Evolutionary conservation across 2,888 invertebrate species (phyloP), one percentile per base, ranked within the genome.

Genomic region (Eugnorisma glareosa): DNA sequence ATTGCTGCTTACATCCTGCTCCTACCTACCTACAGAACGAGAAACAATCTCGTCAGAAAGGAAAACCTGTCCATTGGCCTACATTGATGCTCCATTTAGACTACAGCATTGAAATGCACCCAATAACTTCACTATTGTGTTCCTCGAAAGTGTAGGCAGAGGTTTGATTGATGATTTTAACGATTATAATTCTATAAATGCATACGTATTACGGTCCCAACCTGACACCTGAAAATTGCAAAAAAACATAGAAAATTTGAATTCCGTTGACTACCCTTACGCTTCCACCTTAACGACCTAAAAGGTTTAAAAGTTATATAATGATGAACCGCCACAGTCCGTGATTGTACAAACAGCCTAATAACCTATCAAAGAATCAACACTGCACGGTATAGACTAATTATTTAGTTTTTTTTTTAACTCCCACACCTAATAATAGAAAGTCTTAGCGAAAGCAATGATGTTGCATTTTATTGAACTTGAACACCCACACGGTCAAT

Each of bases 401-500:
- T 81, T 74, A 74, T 8, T 31, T 57, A 37, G 21, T 37, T 81
- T 84, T 75, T 75, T 73, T 68, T 73, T 68, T 18, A 51, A 78
- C 77, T 80, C 87, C 80, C 78, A 83, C 83, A 79, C 76, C 61
- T 76, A 11, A 74, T 61, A 80, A 84, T 75, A 84, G 88, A 86
- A 82, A 87, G 82, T 80, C n/a, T 63, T 69, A 35, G 88, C 81
- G 86, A 88, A 87, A 86, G 89, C 51, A 74, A 82, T 84, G 87
- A 88, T 79, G 70, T n/a, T 69, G 83, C 83, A 84, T n/a, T 77
- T 77, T 76, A 64, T 69, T 78, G 66, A 45, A 48, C 48, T 61
- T 43, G n/a, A 45, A 18, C 45, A 63, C 75, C 48, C 79, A 72
- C 57, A 75, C 83, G 40, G 31, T 54, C 31, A 10, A 59, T 59